A percentile compares a stretch with the other conserved stretches of the same genome.
These are phyloP conservation scores for Platygyra sinensis DNA, from an alignment of 64 coral and sea anemone genomes.

Conservation along the genomic window DNA sequence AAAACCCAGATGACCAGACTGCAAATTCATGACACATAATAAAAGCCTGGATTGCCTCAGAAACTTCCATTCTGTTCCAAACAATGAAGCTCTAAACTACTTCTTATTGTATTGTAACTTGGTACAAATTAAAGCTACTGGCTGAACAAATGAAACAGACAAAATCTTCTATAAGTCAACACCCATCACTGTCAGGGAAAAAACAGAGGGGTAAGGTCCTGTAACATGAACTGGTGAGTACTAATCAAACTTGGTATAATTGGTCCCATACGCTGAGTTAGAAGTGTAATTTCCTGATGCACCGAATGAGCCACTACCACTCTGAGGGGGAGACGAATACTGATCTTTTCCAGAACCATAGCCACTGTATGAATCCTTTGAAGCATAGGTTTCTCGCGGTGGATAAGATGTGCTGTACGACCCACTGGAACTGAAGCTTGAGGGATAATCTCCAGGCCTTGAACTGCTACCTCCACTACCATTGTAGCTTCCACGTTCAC, in stretches of 20 bases:
- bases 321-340: conserved; percentile 20
- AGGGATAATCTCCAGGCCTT: conserved; percentile 44
- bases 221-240: background rate
- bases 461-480: conserved; percentile 7
- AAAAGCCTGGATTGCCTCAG: no score
- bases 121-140: no score
- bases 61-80: no score
- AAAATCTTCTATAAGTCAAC: background rate
- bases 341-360: conserved; percentile 39
- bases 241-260: conserved; percentile 96
- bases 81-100: no score
- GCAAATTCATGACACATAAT: no score
- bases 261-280: conserved; percentile 70
- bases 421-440: conserved; percentile 46
- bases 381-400: conserved; percentile 61
- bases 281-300: conserved; percentile 42
- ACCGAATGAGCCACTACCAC: conserved; percentile 40
- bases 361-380: conserved; percentile 54
- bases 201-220: no score
- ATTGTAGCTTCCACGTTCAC: conserved; percentile 14
- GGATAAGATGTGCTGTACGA: conserved; percentile 70
- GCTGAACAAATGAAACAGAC: no score
- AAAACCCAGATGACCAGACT: no score
- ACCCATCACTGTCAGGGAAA: no score
- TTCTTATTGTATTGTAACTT: no score